These are phyloP conservation scores for Oncorhynchus clarkii DNA, from an alignment of 2,113 vertebrate genomes.

Conservation along the genomic window DNA sequence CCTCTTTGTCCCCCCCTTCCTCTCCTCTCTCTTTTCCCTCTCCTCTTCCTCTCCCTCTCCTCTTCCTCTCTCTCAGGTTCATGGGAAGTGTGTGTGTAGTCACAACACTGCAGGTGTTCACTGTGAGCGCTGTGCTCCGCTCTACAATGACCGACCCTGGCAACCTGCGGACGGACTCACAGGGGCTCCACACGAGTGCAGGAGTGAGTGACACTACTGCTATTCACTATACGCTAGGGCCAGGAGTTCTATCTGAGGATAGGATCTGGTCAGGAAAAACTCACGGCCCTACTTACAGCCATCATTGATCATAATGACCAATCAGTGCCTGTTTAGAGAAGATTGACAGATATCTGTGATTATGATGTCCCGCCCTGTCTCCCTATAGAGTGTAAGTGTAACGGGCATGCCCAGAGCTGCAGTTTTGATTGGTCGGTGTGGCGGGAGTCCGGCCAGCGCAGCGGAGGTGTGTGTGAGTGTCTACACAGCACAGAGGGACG, in stretches of 20 bases:
- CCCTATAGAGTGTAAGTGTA: slow-evolving; percentile 88
- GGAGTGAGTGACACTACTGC: slow-evolving; percentile 77
- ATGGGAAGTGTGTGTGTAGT: slow-evolving; percentile 93
- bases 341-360: no score
- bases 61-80: slow-evolving; percentile 72
- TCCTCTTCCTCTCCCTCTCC: neutral
- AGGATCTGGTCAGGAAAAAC: no score
- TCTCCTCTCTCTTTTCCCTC: neutral
- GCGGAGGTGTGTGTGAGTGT: slow-evolving; percentile 88
- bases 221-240: neutral
- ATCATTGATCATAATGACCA: no score
- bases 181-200: slow-evolving; percentile 85
- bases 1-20: slow-evolving; percentile 32
- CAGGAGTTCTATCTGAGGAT: no score
- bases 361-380: no score
- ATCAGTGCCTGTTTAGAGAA: no score
- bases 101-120: slow-evolving; percentile 93
- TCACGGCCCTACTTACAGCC: no score
- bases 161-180: slow-evolving; percentile 88
- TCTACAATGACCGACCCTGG: slow-evolving; percentile 94
- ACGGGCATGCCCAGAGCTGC: slow-evolving; percentile 87
- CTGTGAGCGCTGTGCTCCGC: slow-evolving; percentile 84
- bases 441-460: slow-evolving; percentile 87
- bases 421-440: slow-evolving; percentile 83
- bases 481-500: slow-evolving; percentile 91